Conservation (phyloP, 2,888 invertebrate species). For the Epinotia ramella region DNA sequence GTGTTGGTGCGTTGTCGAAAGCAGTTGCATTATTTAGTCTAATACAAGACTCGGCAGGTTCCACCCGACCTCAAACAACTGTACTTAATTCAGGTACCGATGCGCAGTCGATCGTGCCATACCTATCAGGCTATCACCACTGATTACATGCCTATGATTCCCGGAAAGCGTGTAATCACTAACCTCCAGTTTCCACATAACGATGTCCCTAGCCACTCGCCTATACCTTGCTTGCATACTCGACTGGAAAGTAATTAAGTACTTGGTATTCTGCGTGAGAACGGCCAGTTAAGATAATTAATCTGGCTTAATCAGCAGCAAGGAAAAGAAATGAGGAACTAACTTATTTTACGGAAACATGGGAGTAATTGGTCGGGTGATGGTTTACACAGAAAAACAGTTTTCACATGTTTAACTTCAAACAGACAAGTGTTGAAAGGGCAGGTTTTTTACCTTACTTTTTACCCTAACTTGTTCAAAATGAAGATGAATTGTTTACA, state of each 20-base stretch:
- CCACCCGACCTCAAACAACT: conserved; percentile 17
- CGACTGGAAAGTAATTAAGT: conserved; percentile 40
- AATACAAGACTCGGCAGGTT: conserved; percentile 3
- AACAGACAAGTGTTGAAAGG: conserved; percentile 1
- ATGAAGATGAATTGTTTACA: conserved; percentile 19
- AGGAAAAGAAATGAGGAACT: conserved; percentile 12
- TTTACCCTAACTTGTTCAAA: background rate
- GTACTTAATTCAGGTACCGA: conserved; percentile 18
- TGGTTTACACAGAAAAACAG: background rate
- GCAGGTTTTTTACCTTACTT: background rate
- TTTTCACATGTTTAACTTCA: conserved; percentile 3
- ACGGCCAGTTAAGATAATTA: conserved; percentile 36
- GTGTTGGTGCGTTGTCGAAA: background rate
- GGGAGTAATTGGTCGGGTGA: background rate
- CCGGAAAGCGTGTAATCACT: conserved; percentile 42
- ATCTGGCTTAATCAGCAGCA: conserved; percentile 13
- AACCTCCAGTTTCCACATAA: conserved; percentile 29
- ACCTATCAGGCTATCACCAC: conserved; percentile 15
- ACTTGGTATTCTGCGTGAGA: conserved; percentile 38
- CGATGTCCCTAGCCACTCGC: conserved; percentile 21
- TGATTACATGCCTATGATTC: conserved; percentile 34
- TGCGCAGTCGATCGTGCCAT: conserved; percentile 25
- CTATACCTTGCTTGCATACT: conserved; percentile 25
- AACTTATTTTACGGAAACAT: conserved; percentile 9
- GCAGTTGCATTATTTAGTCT: background rate